Evolutionary conservation across 1,140 invertebrate genomes (phyloP).

Genomic region (Aphelenchoides fujianensis): DNA sequence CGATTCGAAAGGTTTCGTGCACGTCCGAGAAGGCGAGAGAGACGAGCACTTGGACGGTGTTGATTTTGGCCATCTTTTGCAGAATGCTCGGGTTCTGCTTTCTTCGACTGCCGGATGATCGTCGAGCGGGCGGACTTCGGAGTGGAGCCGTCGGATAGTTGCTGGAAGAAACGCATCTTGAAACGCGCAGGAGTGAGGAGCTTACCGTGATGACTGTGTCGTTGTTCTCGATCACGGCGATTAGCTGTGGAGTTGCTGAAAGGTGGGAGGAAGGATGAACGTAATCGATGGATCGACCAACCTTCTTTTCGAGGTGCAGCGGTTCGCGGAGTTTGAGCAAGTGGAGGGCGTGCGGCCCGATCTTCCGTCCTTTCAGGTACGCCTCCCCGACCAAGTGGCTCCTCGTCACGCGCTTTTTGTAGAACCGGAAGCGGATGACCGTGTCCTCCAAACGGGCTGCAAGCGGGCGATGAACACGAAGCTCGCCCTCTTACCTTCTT

Average conservation of each 20-base stretch:
- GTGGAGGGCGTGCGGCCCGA: conserved; percentile 17
- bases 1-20: conserved; percentile 18
- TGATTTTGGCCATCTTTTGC: not conserved
- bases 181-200: not conserved
- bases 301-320: not conserved
- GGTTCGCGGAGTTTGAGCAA: not conserved
- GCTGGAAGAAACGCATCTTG: not conserved
- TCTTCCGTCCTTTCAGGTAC: conserved; percentile 15
- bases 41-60: not conserved
- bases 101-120: not conserved
- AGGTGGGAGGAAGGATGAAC: too few species aligned
- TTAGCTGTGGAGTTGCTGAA: not conserved
- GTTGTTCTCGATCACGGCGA: not conserved
- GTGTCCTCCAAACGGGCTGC: not conserved
- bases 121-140: too few species aligned
- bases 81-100: not conserved
- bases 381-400: conserved; percentile 15
- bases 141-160: not conserved
- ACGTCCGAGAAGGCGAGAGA: conserved; percentile 10
- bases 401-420: conserved; percentile 1
- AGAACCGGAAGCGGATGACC: conserved; percentile 8
- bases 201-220: not conserved
- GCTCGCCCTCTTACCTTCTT: not conserved
- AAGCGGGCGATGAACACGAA: not conserved
- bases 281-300: too few species aligned